Evolutionary conservation across 2,888 invertebrate genomes (phyloP).

Genomic region (Entomobrya proxima): DNA sequence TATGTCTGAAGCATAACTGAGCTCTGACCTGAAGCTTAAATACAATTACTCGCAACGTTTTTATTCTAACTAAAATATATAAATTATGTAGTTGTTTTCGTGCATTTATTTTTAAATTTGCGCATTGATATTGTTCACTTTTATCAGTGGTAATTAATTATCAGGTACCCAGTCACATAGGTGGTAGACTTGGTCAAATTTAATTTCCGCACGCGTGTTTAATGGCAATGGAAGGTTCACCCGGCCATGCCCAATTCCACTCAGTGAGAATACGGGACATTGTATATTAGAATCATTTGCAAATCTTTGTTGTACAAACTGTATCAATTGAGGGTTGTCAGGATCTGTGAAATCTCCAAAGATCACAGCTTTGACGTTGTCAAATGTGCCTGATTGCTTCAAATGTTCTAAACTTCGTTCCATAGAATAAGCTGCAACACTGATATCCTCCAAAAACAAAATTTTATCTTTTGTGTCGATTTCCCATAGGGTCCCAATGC

Average conservation of each 20-base stretch:
- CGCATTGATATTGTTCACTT: too few relatives aligned
- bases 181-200: slow-evolving; percentile 5
- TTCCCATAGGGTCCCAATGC: slow-evolving; percentile 67
- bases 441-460: slow-evolving; percentile 68
- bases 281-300: slow-evolving; percentile 41
- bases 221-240: slow-evolving; percentile 66
- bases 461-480: slow-evolving; percentile 43
- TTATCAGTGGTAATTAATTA: too few relatives aligned
- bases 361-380: slow-evolving; percentile 54
- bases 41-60: slow-evolving; percentile 45
- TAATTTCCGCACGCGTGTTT: slow-evolving; percentile 57
- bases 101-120: background rate
- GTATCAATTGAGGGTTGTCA: slow-evolving; percentile 51
- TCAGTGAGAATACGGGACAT: slow-evolving; percentile 62
- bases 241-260: slow-evolving; percentile 64
- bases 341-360: slow-evolving; percentile 69
- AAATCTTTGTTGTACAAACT: slow-evolving; percentile 58
- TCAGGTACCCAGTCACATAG: slow-evolving; percentile 25
- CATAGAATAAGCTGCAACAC: slow-evolving; percentile 64
- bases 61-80: slow-evolving; percentile 3
- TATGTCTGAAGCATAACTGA: slow-evolving; percentile 26
- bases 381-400: slow-evolving; percentile 63
- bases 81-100: too few relatives aligned
- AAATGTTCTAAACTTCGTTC: slow-evolving; percentile 68
- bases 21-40: slow-evolving; percentile 48